phyloP scores from a whole-genome alignment of 2,888 invertebrate species.

The Caenorhabditis becei region DNA sequence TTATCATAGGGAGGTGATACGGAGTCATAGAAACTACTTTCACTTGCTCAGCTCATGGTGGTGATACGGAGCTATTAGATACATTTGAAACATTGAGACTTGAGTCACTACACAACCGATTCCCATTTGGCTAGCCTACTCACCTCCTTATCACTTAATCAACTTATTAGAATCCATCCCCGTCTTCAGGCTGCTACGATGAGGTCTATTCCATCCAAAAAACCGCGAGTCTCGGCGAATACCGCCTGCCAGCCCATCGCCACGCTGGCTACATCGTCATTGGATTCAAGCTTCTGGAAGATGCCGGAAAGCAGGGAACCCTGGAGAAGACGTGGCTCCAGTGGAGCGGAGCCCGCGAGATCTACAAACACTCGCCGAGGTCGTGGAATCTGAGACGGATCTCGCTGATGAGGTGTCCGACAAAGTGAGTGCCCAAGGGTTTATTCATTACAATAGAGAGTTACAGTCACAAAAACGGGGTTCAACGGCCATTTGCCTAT shows the following conservation, averaged over 20 bases:
- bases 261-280: conserved; percentile 80
- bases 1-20: too few species aligned
- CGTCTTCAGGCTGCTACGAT: conserved; percentile 75
- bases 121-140: too few species aligned
- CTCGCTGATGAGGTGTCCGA: conserved; percentile 72
- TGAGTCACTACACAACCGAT: too few species aligned
- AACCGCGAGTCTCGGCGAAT: conserved; percentile 65
- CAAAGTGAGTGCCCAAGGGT: conserved; percentile 52
- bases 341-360: conserved; percentile 80
- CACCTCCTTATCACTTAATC: too few species aligned
- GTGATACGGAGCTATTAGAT: too few species aligned
- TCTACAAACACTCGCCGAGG: conserved; percentile 80
- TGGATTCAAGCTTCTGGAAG: conserved; percentile 77
- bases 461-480: conserved; percentile 58
- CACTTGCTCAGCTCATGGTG: too few species aligned
- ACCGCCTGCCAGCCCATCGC: conserved; percentile 70
- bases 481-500: conserved; percentile 75
- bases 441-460: neutral
- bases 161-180: too few species aligned
- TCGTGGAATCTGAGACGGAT: conserved; percentile 78
- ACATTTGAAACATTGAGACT: too few species aligned
- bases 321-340: conserved; percentile 78
- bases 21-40: too few species aligned
- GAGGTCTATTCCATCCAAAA: conserved; percentile 78
- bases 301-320: conserved; percentile 62